Evolutionary conservation across 2,888 invertebrate genomes (phyloP).

Genomic region (Xylota sylvarum): DNA sequence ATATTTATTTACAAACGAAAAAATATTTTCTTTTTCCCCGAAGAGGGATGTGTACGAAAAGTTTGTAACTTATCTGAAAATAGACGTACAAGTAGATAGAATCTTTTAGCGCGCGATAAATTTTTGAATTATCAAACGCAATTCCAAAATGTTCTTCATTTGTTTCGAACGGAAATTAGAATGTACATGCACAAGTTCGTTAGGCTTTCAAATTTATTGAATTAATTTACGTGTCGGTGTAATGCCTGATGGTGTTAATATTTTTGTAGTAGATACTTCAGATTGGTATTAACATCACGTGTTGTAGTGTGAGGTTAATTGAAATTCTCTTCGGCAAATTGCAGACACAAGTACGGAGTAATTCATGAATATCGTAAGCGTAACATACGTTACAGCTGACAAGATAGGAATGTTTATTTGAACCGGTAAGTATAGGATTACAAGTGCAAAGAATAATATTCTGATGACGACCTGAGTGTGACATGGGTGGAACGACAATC

Average conservation of each 20-base stretch:
- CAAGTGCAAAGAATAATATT: neutral
- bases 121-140: neutral
- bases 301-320: slow-evolving; percentile 37
- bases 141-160: neutral
- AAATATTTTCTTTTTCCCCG: neutral
- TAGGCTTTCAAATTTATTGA: slow-evolving; percentile 19
- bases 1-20: slow-evolving; percentile 22
- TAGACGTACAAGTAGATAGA: neutral
- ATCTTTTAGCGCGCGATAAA: neutral
- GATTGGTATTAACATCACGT: slow-evolving; percentile 50
- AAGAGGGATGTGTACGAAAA: neutral
- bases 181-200: slow-evolving; percentile 10
- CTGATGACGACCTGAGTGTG: neutral
- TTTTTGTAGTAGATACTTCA: slow-evolving; percentile 11
- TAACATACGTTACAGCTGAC: slow-evolving; percentile 13
- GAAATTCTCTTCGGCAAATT: slow-evolving; percentile 41
- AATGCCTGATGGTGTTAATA: slow-evolving; percentile 9
- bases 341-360: slow-evolving; percentile 23
- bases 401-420: slow-evolving; percentile 14
- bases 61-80: neutral
- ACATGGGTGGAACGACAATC: neutral
- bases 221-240: neutral
- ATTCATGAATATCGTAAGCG: slow-evolving; percentile 31
- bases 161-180: neutral
- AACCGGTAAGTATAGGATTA: slow-evolving; percentile 5